Base-by-base conservation (phyloP, 2,888 invertebrate genomes). In the Parnassius orleans region DNA sequence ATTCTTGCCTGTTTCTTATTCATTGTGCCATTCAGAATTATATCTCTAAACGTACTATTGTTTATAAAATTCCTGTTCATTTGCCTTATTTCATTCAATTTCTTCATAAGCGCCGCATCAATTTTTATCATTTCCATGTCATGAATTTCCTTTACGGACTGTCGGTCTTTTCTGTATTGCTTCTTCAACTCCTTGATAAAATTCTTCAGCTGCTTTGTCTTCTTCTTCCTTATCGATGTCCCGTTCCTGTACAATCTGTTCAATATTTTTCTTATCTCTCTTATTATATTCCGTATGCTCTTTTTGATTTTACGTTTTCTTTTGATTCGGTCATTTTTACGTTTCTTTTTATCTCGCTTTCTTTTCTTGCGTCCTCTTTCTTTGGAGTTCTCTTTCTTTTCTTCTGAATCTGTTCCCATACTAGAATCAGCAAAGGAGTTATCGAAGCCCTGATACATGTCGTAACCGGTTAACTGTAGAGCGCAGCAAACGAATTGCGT, bases 401-500 rank as follows among this genome's bases (percentile, higher is more conserved):
- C 87, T 2, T 80, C 77, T 0, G 83, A 75, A 56, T 87, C 86
- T 0, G 85, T 82, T 1, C 72, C 69, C 11, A 87, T 66, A 19
- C 74, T 79, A 0, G 79, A 79, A 43, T 78, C 80, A 1, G 67
- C 84, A 48, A 90, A 86, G 0, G 91, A 90, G 0, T 78, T 69
- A 57, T 90, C 90, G 57, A 89, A 78, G 0, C 84, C 89, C 62
- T 81, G 81, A 64, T 90, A 84, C 72, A 86, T 70, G 60, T 90
- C 91, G 67, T 89, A 90, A 56, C 76, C 79, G 48, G 78, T 80
- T n/a, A 80, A 62, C 48, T 77, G 73, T 9, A 90, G 61, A 5
- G 82, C 77, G 65, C 90, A 90, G 69, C 90, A 90, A 43, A 90
- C 67, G 65, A 81, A 90, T 47, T 75, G 67, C 0, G 84, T 80